Percentiles rank a stretch among this genome's conserved stretches.
Conservation (phyloP, 2,113 vertebrate species). For the Larimichthys crocea region DNA sequence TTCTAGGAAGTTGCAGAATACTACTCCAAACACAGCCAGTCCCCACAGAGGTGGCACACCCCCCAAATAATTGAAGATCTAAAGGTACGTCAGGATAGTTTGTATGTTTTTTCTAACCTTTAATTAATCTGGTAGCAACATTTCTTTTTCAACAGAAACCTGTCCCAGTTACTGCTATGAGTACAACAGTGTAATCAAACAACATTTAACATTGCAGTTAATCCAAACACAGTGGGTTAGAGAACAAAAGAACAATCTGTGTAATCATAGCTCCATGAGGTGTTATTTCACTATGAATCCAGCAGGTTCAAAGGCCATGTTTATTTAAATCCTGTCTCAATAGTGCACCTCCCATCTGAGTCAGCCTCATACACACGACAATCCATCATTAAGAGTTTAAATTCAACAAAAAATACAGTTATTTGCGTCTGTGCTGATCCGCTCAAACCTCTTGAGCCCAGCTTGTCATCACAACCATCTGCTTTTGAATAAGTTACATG, state of each 20-base stretch:
- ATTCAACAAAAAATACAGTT: neutral
- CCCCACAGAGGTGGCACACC: constrained; percentile 87
- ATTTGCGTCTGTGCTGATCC: neutral
- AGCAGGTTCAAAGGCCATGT: neutral
- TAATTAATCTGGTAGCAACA: neutral
- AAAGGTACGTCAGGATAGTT: constrained; percentile 83
- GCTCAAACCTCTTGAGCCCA: neutral
- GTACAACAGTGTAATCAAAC: neutral
- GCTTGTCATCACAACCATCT: neutral
- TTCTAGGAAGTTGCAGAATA: constrained; percentile 89
- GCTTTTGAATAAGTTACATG: neutral
- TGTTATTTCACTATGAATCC: neutral
- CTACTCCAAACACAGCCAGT: constrained; percentile 80
- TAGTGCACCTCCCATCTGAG: constrained; percentile 1
- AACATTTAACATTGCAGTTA: neutral
- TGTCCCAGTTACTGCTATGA: neutral
- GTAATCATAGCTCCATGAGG: neutral
- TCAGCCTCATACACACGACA: neutral
- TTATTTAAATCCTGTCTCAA: constrained; percentile 13
- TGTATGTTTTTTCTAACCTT: neutral
- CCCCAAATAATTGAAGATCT: constrained; percentile 88
- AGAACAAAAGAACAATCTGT: neutral
- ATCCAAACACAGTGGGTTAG: neutral
- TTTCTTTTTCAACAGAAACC: neutral
- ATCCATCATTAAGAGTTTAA: neutral